These are phyloP conservation scores for Lagopus muta DNA, from an alignment of 2,113 vertebrate species.

Conservation along the genomic window DNA sequence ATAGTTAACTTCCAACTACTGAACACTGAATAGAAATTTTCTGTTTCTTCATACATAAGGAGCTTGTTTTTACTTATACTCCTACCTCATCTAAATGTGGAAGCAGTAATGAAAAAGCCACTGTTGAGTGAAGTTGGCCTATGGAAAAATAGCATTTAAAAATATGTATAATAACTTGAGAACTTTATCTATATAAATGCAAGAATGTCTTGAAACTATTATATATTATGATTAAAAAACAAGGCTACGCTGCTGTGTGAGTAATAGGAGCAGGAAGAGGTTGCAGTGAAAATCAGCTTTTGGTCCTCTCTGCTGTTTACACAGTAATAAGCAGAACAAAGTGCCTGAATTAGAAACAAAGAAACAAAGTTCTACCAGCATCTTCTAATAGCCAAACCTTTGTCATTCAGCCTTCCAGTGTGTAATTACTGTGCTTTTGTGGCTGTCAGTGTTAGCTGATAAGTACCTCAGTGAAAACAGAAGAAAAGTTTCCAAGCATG, in stretches of 20 bases:
- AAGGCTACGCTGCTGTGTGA: background rate
- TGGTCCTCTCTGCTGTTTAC: background rate
- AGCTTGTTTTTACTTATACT: background rate
- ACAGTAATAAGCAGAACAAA: background rate
- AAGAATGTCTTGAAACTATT: background rate
- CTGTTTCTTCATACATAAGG: background rate
- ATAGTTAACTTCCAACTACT: background rate
- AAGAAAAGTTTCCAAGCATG: conserved; percentile 11
- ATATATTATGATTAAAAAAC: background rate
- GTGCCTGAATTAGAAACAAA: background rate
- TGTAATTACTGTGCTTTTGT: background rate
- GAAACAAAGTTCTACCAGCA: background rate
- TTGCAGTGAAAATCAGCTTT: background rate
- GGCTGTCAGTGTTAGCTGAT: background rate
- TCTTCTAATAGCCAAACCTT: background rate
- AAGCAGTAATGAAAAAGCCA: background rate
- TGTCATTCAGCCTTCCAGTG: background rate
- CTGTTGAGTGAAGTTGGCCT: background rate
- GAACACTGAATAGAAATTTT: background rate
- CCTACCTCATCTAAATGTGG: background rate
- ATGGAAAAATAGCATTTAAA: background rate
- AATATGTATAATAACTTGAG: background rate
- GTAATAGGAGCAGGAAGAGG: background rate
- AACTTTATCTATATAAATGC: background rate
- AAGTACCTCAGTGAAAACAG: background rate